A percentile compares a stretch with the other conserved stretches of the same genome.
These are phyloP conservation scores for Pimpla rufipes DNA, from an alignment of 2,888 invertebrate genomes.

Conservation along the genomic window DNA sequence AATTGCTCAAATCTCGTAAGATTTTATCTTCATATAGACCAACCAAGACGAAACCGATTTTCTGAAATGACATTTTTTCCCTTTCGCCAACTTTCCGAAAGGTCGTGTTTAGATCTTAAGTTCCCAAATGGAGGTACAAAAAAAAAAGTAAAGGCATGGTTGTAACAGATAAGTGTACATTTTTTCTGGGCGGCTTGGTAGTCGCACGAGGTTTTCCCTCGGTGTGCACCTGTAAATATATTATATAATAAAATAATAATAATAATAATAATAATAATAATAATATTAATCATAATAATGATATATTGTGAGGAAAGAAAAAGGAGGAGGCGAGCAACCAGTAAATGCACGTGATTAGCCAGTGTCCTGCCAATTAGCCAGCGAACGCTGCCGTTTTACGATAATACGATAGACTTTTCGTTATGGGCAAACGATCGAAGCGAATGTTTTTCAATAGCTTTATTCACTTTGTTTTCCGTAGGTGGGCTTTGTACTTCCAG, in stretches of 20 bases:
- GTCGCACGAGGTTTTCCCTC: constrained; percentile 49
- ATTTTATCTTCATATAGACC: background rate
- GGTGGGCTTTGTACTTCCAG: constrained; percentile 65
- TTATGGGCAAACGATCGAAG: constrained; percentile 19
- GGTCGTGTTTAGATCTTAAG: constrained; percentile 15
- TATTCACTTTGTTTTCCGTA: constrained; percentile 58
- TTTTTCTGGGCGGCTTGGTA: constrained; percentile 47
- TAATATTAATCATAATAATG: constrained; percentile 17
- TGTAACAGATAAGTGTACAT: constrained; percentile 60
- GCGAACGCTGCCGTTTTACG: constrained; percentile 77
- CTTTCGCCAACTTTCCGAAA: background rate
- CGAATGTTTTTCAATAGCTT: constrained; percentile 36
- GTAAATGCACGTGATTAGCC: constrained; percentile 62
- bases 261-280: constrained; percentile 14
- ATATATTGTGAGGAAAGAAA: constrained; percentile 38
- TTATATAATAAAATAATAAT: constrained; percentile 18
- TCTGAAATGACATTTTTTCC: constrained; percentile 14
- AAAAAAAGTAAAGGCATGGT: constrained; percentile 32
- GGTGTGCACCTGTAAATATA: constrained; percentile 59
- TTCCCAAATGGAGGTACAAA: constrained; percentile 1
- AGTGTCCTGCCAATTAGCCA: constrained; percentile 75
- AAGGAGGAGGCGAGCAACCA: constrained; percentile 41
- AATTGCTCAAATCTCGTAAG: background rate
- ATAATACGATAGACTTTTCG: constrained; percentile 67
- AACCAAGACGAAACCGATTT: background rate